Evolutionary conservation across 2,113 vertebrate species (phyloP), one percentile per base, ranked within the genome.

Genomic region (Sebastes fasciatus): DNA sequence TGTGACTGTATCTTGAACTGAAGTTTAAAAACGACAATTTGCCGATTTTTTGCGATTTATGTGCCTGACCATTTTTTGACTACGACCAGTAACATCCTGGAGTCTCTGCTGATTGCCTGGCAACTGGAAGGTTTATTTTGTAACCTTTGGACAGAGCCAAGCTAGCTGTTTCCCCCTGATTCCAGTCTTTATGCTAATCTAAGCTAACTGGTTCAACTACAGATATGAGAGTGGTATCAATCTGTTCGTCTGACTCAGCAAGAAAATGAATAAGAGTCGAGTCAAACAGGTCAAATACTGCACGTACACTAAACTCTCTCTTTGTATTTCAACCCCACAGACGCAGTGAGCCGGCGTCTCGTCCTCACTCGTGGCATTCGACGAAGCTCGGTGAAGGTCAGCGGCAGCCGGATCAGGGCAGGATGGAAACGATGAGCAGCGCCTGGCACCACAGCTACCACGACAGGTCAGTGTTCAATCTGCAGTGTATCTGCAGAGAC

Each of bases 351-450:
- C 88, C 94, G 5, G 89, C 91, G 0, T 93, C 96, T 83, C 96
- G 96, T 58, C 97, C 97, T 79, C 97, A 98, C 90, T 99, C 98
- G 19, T 99, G 98, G 98, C 98, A 99, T 90, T 97, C 96, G 1
- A 96, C 95, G 46, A 99, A 97, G 89, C 86, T 96, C 11, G 85
- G 34, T 0, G 97, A 97, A 70, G 90, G 90, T 92, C 96, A 92
- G 5, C 94, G 89, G 4, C 92, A 96, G 89, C 89, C 94, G 92
- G 96, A 96, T 87, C 96, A 94, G 90, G 95, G 95, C 67, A 95
- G 69, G 79, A 93, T 97, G 93, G 96, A 96, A 80, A 94, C 84
- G n/a, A 89, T 97, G 92, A 96, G 96, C 90, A 93, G 94, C 87
- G 94, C 96, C 75, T 99, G 98, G 98, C 96, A 96, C 74, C 96